Conservation (phyloP, 2,888 invertebrate species). For the Lysandra bellargus region DNA sequence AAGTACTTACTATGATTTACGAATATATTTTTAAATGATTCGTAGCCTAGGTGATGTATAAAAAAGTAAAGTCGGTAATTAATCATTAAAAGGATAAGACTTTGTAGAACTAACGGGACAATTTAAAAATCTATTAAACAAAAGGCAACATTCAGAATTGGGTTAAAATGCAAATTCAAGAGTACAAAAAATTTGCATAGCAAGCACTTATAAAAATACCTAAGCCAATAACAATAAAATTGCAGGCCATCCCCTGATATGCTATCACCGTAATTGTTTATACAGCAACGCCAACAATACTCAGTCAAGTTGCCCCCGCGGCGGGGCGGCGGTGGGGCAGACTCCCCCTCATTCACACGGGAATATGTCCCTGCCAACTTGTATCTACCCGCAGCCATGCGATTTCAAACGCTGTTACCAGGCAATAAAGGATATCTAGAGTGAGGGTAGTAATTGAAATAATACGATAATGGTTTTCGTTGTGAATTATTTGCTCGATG, state of each 20-base stretch:
- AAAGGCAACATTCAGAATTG: too few relatives aligned
- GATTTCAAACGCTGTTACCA: conserved; percentile 40
- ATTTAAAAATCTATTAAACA: too few relatives aligned
- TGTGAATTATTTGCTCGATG: conserved; percentile 50
- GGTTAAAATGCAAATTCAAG: too few relatives aligned
- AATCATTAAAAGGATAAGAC: too few relatives aligned
- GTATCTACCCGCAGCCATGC: conserved; percentile 25
- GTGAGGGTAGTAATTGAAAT: conserved; percentile 37
- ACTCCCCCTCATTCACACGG: conserved; percentile 59
- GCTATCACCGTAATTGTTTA: conserved; percentile 7
- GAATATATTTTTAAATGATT: too few relatives aligned
- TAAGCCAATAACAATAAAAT: conserved; percentile 4
- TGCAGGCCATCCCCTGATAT: background rate
- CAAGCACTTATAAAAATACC: conserved; percentile 3
- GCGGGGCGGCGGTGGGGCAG: background rate
- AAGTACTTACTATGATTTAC: too few relatives aligned
- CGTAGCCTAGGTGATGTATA: too few relatives aligned
- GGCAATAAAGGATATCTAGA: conserved; percentile 31
- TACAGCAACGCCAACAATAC: background rate
- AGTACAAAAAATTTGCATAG: background rate
- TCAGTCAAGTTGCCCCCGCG: conserved; percentile 3
- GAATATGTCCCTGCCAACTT: conserved; percentile 47
- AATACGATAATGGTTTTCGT: conserved; percentile 52
- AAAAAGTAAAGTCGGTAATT: background rate
- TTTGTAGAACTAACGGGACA: too few relatives aligned